phyloP scores from a whole-genome alignment of 2,113 vertebrate species.

The Melanotaenia duboulayi region DNA sequence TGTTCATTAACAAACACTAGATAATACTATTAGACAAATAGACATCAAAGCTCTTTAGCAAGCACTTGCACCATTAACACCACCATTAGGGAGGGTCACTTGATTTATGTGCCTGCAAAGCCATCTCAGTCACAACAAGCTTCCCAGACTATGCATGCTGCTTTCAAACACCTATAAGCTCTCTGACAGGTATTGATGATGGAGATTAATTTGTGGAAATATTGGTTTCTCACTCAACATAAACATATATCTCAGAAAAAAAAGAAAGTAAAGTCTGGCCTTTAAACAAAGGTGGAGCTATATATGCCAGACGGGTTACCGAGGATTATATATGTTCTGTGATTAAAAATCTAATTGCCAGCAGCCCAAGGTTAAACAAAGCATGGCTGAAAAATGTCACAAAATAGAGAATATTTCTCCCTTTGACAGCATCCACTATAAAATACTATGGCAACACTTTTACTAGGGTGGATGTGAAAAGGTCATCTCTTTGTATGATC shows the following conservation, averaged over 20 bases:
- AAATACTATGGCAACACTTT: neutral
- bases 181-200: neutral
- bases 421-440: slow-evolving; percentile 7
- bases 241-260: neutral
- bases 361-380: neutral
- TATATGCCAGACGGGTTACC: neutral
- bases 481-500: neutral
- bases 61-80: slow-evolving; percentile 31
- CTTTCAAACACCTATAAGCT: neutral
- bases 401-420: neutral
- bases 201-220: neutral
- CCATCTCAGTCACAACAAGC: slow-evolving; percentile 8
- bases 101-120: slow-evolving; percentile 48
- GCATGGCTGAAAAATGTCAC: neutral
- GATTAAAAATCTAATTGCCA: neutral
- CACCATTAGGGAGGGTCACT: neutral
- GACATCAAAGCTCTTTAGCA: slow-evolving; percentile 33
- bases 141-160: neutral
- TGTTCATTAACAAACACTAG: slow-evolving; percentile 3
- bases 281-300: neutral
- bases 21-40: slow-evolving; percentile 27
- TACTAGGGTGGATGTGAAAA: slow-evolving; percentile 2
- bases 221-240: neutral
- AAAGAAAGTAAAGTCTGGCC: neutral
- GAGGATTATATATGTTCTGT: neutral